These are phyloP conservation scores for Sthenelais limicola DNA, from an alignment of 2,888 invertebrate species.

Conservation along the genomic window DNA sequence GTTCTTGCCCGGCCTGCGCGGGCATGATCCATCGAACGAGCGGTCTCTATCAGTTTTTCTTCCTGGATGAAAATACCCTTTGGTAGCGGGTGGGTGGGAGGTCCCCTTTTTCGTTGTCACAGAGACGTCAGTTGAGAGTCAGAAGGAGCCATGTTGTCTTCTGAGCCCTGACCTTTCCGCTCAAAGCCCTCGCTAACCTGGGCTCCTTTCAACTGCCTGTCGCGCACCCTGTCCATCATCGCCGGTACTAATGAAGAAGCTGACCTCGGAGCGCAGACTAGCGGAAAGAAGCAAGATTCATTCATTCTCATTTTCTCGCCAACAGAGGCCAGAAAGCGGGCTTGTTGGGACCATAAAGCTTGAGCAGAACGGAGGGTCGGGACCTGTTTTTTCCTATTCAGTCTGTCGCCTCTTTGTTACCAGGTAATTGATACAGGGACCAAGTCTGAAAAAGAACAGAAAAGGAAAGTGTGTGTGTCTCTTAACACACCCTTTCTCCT, in stretches of 20 bases:
- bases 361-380: constrained; percentile 27
- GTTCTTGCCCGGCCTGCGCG: too few relatives aligned
- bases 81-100: neutral
- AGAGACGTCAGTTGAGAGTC: constrained; percentile 6
- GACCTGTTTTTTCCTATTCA: neutral
- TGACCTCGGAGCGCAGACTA: constrained; percentile 17
- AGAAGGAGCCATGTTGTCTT: constrained; percentile 6
- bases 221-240: constrained; percentile 18
- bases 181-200: neutral
- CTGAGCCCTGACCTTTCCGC: constrained; percentile 22
- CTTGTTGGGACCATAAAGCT: constrained; percentile 28
- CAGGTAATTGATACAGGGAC: neutral
- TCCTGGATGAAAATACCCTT: neutral
- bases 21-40: too few relatives aligned
- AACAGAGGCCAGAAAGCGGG: neutral
- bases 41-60: too few relatives aligned
- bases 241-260: constrained; percentile 22
- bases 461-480: constrained; percentile 3
- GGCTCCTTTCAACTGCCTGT: constrained; percentile 17
- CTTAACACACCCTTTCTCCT: neutral
- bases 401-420: neutral
- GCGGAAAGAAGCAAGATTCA: neutral
- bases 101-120: neutral
- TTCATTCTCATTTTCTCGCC: constrained; percentile 35
- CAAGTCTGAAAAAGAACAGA: neutral